Percentiles rank a stretch among this genome's conserved stretches.
Evolutionary conservation across 1,140 invertebrate species (phyloP).

Genomic region (Rhagoletis pomonella): DNA sequence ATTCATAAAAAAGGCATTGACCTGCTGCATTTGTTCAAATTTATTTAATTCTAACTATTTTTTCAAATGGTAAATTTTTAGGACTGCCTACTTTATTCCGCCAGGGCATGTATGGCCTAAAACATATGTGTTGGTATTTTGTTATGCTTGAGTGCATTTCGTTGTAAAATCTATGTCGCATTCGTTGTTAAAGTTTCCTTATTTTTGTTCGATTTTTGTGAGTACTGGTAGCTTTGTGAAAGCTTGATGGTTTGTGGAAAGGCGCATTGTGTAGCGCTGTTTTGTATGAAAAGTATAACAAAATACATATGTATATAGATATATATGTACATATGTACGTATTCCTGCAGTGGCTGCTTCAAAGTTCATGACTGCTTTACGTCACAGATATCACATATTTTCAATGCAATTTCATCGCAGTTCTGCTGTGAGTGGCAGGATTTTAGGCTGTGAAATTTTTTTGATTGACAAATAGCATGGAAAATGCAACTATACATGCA

Average conservation of each 20-base stretch:
- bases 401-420: neutral
- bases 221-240: neutral
- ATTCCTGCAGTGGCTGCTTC: neutral
- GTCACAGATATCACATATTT: neutral
- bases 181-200: neutral
- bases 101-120: too few relatives aligned
- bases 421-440: slow-evolving; percentile 10
- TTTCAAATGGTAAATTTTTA: too few relatives aligned
- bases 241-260: neutral
- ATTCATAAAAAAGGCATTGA: too few relatives aligned
- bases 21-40: too few relatives aligned
- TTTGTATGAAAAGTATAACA: too few relatives aligned
- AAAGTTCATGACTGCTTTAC: slow-evolving; percentile 14
- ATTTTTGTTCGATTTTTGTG: neutral
- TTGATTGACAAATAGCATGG: neutral
- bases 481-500: neutral
- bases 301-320: neutral
- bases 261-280: too few relatives aligned
- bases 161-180: neutral
- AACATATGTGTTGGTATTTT: neutral
- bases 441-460: neutral
- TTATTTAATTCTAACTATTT: too few relatives aligned
- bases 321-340: neutral
- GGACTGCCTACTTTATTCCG: too few relatives aligned
- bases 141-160: slow-evolving; percentile 40